Evolutionary conservation across 2,797 vertebrate genomes (phyloP), one percentile per base, ranked within the genome.

Genomic region (Heteromormyrus szaboi): DNA sequence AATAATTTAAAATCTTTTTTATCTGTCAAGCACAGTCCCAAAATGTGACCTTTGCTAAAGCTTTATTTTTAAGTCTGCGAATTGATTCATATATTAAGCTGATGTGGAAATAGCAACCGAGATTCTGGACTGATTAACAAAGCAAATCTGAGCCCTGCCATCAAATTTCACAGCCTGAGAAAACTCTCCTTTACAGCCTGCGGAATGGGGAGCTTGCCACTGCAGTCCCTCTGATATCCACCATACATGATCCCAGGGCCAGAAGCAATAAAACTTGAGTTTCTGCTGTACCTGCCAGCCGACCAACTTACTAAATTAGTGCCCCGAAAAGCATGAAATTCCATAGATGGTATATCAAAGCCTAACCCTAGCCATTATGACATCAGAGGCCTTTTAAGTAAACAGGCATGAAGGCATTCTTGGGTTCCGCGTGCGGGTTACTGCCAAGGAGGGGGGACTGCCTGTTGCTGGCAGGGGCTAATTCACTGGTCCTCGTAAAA

Each of bases 221-320:
- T 91, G 90, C 90, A 53, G 56, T 91, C 91, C 50, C 90, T 91
- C 91, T 92, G 92, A 92, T 88, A 83, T 91, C 89, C 89, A 90
- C 93, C 91, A 91, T 59, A 33, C 19, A 89, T 94, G 95, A 92
- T 90, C 93, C 92, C 94, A 1, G 92, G 92, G 93, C 90, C 89
- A 92, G 87, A 85, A 91, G 95, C 94, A 95, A 95, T 96, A 96
- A 96, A 96, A 95, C 94, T 94, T 93, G 87, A 91, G 91, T 95
- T 96, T 96, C 95, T 95, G 94, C 94, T 95, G 94, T 96, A 96
- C 95, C 96, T 96, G 94, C 95, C 96, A 96, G 95, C 95, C 93
- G 94, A 95, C 92, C 89, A 90, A 92, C 94, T 94, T 90, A 90
- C 93, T 84, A 91, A 86, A 92, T 93, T 92, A 89, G 90, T 94